A percentile compares a stretch with the other conserved stretches of the same genome.
phyloP scores from a whole-genome alignment of 2,113 vertebrate genomes.

The Atractosteus spatula region DNA sequence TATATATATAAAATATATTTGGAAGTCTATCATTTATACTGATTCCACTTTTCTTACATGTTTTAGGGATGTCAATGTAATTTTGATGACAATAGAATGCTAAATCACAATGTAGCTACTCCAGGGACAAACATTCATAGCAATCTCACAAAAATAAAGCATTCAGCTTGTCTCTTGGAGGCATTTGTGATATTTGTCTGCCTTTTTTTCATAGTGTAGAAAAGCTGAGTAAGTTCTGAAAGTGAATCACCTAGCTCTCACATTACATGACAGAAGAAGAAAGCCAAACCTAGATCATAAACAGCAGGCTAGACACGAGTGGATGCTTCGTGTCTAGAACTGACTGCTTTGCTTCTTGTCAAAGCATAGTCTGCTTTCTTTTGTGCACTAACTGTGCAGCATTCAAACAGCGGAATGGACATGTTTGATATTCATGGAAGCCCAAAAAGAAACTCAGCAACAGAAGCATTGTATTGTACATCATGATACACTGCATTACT shows the following conservation, averaged over 20 bases:
- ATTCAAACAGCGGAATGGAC: slow-evolving; percentile 62
- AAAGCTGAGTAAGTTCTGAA: background rate
- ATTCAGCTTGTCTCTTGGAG: slow-evolving; percentile 3
- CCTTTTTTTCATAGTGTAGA: background rate
- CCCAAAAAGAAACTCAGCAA: slow-evolving; percentile 62
- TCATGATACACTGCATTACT: slow-evolving; percentile 52
- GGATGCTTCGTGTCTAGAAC: slow-evolving; percentile 44
- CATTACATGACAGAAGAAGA: slow-evolving; percentile 7
- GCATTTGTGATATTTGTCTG: background rate
- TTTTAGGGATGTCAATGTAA: too few species aligned
- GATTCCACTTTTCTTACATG: too few species aligned
- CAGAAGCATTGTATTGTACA: slow-evolving; percentile 54
- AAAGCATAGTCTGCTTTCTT: slow-evolving; percentile 37
- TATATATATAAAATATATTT: too few species aligned
- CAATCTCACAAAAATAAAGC: background rate
- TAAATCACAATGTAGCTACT: too few species aligned
- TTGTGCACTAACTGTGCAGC: slow-evolving; percentile 49
- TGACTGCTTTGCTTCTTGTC: slow-evolving; percentile 51
- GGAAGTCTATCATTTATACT: too few species aligned
- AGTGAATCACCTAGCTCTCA: background rate
- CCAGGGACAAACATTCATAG: too few species aligned
- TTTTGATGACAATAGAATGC: too few species aligned
- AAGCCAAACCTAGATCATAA: slow-evolving; percentile 36
- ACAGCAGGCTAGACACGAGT: slow-evolving; percentile 46
- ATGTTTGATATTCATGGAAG: slow-evolving; percentile 73